Base-by-base conservation (phyloP, 2,113 vertebrate genomes). In the Carassius gibelio region DNA sequence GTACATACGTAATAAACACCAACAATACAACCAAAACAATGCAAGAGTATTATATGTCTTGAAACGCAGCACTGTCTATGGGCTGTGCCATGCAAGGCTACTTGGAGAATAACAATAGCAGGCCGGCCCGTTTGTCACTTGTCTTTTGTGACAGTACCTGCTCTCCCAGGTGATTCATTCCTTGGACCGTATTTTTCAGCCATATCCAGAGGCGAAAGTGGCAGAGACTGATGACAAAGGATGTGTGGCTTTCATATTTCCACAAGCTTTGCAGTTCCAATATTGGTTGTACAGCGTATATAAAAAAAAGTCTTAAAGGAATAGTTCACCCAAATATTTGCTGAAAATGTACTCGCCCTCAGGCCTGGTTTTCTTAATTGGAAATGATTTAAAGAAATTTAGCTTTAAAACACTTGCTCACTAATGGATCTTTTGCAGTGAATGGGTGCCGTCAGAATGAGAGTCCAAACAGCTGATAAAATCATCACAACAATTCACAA, bases 161-260 rank as follows among this genome's bases (percentile, higher is more conserved):
- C 75, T 13, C 21, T 84, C 76, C 30, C 30, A n/a, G 42, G 42
- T 61, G 75, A 42, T 71, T 81, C 66, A 72, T 81, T 72, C 75
- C 55, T 85, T 19, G 75, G 14, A 45, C 26, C 62, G 76, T 77
- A 64, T 74, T 76, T 68, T 75, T 48, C 66, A 77, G 55, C 45
- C 10, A 17, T 55, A 10, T 3, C 45, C 71, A 38, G 23, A 50
- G 38, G 72, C 26, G 38, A 59, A 61, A n/a, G 34, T 42, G 34
- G 5, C 19, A 23, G 19, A 26, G 72, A 75, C 64, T 26, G 36
- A 8, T 36, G 21, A 69, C 61, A 76, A 9, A 8, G 9, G 61
- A 76, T 61, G 21, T 77, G 74, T 36, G 81, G 72, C 76, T 57
- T 84, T 85, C 48, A 86, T 87, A 75, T 74, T 68, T 15, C 42